Conservation (phyloP, 2,797 vertebrate species). For the Graptemys geographica region DNA sequence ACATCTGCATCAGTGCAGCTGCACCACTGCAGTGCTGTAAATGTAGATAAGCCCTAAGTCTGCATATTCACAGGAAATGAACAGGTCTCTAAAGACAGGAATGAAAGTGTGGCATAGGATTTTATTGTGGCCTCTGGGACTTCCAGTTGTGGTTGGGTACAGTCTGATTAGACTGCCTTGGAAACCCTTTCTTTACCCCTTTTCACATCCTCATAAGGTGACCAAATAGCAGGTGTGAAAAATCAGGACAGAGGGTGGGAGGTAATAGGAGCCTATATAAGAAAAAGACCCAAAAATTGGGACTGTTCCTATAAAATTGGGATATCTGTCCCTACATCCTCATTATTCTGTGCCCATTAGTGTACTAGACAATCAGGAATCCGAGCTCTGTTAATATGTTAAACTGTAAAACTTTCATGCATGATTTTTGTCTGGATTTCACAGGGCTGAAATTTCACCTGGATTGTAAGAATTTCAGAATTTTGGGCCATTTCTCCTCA, state of each 20-base stretch:
- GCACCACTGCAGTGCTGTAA: too few species aligned
- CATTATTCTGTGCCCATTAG: background rate
- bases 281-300: too few species aligned
- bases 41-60: too few species aligned
- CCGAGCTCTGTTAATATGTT: background rate
- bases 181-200: slow-evolving; percentile 2
- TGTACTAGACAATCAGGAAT: slow-evolving; percentile 11
- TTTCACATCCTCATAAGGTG: background rate
- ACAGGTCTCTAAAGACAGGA: background rate
- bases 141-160: accelerated
- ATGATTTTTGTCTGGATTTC: slow-evolving; percentile 5
- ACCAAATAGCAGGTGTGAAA: too few species aligned
- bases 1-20: background rate
- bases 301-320: too few species aligned
- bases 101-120: slow-evolving; percentile 25
- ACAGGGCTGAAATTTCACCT: slow-evolving; percentile 47
- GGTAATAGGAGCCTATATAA: too few species aligned
- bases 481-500: slow-evolving; percentile 54
- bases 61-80: too few species aligned
- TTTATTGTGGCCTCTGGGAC: background rate
- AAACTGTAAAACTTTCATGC: slow-evolving; percentile 30
- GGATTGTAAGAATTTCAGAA: slow-evolving; percentile 28
- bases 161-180: background rate
- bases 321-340: background rate
- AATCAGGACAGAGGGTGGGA: too few species aligned